Evolutionary conservation across 2,797 vertebrate genomes (phyloP).

Genomic region (Rhinichthys osculus): DNA sequence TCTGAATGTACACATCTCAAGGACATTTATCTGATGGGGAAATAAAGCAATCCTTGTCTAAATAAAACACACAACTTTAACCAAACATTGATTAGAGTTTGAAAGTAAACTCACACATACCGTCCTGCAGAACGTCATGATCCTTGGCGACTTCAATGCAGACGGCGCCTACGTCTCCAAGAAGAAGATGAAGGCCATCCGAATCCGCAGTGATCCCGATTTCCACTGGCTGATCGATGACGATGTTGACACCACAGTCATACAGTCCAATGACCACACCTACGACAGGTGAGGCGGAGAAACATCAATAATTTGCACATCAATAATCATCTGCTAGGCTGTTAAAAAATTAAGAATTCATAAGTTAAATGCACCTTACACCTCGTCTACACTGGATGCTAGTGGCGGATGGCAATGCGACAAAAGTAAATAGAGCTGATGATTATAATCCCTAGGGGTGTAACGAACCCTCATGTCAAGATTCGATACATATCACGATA

Average conservation of each 20-base stretch:
- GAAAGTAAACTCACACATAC: background rate
- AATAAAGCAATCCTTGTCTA: background rate
- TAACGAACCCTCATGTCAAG: no score
- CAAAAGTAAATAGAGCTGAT: background rate
- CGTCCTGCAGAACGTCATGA: conserved; percentile 74
- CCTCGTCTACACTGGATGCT: background rate
- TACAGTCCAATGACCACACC: conserved; percentile 66
- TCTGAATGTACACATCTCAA: background rate
- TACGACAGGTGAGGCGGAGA: conserved; percentile 71
- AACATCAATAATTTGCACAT: background rate
- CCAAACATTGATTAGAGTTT: background rate
- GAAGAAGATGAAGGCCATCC: conserved; percentile 69
- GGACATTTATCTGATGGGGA: background rate
- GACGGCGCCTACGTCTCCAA: conserved; percentile 70
- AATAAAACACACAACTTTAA: background rate
- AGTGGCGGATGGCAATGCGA: background rate
- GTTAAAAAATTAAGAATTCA: background rate
- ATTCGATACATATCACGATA: no score
- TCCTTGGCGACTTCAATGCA: conserved; percentile 81
- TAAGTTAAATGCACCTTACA: background rate
- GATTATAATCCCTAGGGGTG: background rate
- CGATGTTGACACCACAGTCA: conserved; percentile 75
- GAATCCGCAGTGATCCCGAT: conserved; percentile 68
- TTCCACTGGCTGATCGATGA: conserved; percentile 80
- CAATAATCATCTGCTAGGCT: background rate